Conservation (phyloP, 2,797 vertebrate species). For the Cyclopterus lumpus region DNA sequence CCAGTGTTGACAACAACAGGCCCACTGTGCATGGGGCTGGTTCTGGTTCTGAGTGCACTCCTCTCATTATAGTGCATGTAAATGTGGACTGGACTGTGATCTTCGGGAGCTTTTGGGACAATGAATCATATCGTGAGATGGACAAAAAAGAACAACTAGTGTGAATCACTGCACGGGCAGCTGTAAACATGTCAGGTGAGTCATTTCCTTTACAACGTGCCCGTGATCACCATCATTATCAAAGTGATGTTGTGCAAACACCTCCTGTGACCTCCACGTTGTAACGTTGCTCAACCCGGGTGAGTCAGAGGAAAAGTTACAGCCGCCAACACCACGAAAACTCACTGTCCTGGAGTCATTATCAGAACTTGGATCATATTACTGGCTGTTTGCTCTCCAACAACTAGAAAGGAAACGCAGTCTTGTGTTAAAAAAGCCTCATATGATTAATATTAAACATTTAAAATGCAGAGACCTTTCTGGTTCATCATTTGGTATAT, state of each 20-base stretch:
- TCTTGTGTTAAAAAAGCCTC: background rate
- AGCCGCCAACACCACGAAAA: background rate
- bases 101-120: slow-evolving; percentile 33
- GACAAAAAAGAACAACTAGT: slow-evolving; percentile 46
- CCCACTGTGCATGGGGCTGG: too few relatives aligned
- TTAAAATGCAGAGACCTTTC: background rate
- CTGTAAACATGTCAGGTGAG: slow-evolving; percentile 55
- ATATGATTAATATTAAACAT: background rate
- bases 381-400: background rate
- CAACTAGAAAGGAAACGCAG: background rate
- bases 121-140: slow-evolving; percentile 45
- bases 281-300: slow-evolving; percentile 13
- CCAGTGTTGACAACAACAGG: too few relatives aligned
- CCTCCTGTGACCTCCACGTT: slow-evolving; percentile 34
- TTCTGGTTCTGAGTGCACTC: too few relatives aligned
- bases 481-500: background rate
- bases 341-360: slow-evolving; percentile 2
- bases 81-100: slow-evolving; percentile 45
- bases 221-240: slow-evolving; percentile 37
- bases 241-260: slow-evolving; percentile 40
- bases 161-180: slow-evolving; percentile 37
- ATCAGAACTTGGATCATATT: background rate
- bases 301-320: slow-evolving; percentile 43
- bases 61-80: slow-evolving; percentile 56
- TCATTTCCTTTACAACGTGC: slow-evolving; percentile 47